phyloP scores from a whole-genome alignment of 2,797 vertebrate genomes.

The Syndactyla subalaris region DNA sequence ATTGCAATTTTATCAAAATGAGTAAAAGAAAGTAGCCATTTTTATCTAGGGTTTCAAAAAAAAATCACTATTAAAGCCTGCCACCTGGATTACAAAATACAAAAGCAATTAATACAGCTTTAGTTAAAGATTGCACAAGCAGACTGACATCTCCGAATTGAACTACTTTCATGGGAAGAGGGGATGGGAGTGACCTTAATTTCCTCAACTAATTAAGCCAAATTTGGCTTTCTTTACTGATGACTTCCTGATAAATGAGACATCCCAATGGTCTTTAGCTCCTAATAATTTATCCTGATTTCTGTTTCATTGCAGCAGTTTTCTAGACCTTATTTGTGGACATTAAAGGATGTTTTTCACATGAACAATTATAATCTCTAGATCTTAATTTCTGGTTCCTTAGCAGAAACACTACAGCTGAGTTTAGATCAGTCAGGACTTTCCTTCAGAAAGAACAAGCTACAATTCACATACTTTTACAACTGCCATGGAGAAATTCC shows the following conservation, averaged over 20 bases:
- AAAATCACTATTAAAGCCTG: too few species aligned
- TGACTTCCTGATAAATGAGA: not conserved
- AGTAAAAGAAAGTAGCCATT: too few species aligned
- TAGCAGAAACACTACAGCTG: not conserved
- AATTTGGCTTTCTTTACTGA: not conserved
- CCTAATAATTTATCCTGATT: not conserved
- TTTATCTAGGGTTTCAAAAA: too few species aligned
- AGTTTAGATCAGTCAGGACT: not conserved
- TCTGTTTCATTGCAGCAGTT: not conserved
- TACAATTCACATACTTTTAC: not conserved
- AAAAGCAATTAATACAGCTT: too few species aligned
- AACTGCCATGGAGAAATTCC: not conserved
- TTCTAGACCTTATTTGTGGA: not conserved
- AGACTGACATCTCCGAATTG: too few species aligned
- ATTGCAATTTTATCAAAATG: too few species aligned
- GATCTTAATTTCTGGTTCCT: not conserved
- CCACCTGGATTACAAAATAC: too few species aligned
- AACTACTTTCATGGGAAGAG: too few species aligned
- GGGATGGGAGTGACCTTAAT: too few species aligned
- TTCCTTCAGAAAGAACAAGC: not conserved
- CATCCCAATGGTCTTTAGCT: not conserved
- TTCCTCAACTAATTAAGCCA: not conserved
- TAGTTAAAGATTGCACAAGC: too few species aligned
- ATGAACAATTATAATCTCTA: not conserved
- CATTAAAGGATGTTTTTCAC: not conserved